Base-by-base conservation (phyloP, 2,888 invertebrate species). In the Calameuta filiformis region DNA sequence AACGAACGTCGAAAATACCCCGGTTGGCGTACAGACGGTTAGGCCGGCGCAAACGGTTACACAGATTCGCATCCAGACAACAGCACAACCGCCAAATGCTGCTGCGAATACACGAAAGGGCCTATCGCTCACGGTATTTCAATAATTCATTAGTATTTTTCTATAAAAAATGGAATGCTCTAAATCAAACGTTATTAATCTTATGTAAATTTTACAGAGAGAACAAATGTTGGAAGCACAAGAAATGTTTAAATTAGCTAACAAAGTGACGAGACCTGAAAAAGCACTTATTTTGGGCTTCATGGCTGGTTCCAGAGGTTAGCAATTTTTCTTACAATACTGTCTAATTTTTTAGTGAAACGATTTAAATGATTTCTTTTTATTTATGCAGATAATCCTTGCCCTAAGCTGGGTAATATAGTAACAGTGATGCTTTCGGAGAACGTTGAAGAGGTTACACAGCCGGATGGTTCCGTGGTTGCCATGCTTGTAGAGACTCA, bases 231-330 rank as follows among this genome's bases (percentile, higher is more conserved):
- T 97, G 91, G 98, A 98, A 91, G 99, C 98, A 1, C 98, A 98
- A 91, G 98, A 99, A 90, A 98, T 99, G 97, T 99, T 99, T 94
- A 94, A 96, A 77, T 97, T 96, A 81, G 98, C 99, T 69, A 99
- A 99, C 91, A 96, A 97, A 89, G 98, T 99, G 76, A 98, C 98
- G 4, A 93, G 98, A 84, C 98, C 98, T 0, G 99, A 99, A 91
- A 99, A 99, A 91, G 98, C 98, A 77, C 95, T 99, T 76, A 99
- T 99, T 90, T 94, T 99, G 56, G 98, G 98, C 83, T 99, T 99
- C 89, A 99, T 99, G 98, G 98, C 98, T 76, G 99, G 99, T n/a
- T 97, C 98, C 12, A 95, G 98, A 92, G 97, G 96, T 96, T 15
- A 35, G 30, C 23, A 15, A 12, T 34, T 23, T 77, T 79, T 30